phyloP scores from a whole-genome alignment of 2,797 vertebrate genomes.

The Gallirallus australis region DNA sequence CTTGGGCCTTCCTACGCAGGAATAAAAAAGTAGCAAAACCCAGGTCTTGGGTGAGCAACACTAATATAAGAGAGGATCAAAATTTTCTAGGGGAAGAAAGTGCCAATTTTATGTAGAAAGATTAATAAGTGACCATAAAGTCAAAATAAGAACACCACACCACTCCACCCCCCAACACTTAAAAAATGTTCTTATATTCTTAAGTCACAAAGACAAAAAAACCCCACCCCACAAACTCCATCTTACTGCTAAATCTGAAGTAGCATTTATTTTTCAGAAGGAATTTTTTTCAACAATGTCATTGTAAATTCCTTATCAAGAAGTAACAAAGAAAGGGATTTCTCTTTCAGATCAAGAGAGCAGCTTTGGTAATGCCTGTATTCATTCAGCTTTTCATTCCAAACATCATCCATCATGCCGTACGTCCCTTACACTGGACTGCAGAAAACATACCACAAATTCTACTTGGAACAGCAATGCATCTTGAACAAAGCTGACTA shows the following conservation, averaged over 20 bases:
- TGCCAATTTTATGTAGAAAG: not conserved
- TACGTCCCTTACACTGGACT: not conserved
- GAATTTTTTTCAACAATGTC: not conserved
- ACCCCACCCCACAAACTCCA: not conserved
- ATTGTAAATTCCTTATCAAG: not conserved
- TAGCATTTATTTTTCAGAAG: not conserved
- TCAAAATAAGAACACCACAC: not conserved
- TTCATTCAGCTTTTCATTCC: slow-evolving; percentile 51
- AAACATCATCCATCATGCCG: slow-evolving; percentile 66
- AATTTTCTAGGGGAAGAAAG: not conserved
- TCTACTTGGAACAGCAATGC: slow-evolving; percentile 42
- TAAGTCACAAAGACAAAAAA: not conserved
- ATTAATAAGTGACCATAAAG: not conserved
- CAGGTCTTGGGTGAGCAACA: not conserved
- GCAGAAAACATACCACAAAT: slow-evolving; percentile 49
- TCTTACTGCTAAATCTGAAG: not conserved
- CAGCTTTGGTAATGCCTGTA: slow-evolving; percentile 4
- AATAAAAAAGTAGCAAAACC: not conserved
- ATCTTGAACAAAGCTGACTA: slow-evolving; percentile 62
- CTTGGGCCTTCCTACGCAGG: not conserved
- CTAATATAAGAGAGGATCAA: not conserved
- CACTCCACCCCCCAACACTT: not conserved
- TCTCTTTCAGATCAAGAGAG: not conserved
- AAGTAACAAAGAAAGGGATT: slow-evolving; percentile 14
- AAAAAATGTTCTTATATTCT: not conserved